phyloP scores from a whole-genome alignment of 2,113 vertebrate species.

The Apistogramma diplotaenia region DNA sequence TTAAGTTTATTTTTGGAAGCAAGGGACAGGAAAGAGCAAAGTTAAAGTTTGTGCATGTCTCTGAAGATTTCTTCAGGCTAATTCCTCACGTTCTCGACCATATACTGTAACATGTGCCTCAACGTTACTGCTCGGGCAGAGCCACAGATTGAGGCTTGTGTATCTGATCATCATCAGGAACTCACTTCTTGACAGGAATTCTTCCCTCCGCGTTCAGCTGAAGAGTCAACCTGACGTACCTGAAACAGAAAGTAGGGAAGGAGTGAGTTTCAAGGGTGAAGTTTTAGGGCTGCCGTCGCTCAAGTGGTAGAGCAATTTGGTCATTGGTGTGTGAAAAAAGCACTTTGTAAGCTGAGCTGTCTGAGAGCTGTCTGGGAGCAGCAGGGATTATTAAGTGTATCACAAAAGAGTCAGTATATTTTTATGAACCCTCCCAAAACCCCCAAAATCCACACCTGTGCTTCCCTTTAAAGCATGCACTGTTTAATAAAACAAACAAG shows the following conservation, averaged over 20 bases:
- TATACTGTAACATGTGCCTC: not conserved
- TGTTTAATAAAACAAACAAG: not conserved
- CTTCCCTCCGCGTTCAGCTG: slow-evolving; percentile 91
- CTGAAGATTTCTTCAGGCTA: slow-evolving; percentile 47
- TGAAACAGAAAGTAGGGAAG: slow-evolving; percentile 55
- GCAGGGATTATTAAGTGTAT: not conserved
- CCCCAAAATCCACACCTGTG: not conserved
- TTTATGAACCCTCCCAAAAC: not conserved
- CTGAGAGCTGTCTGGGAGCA: not conserved
- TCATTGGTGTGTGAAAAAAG: not conserved
- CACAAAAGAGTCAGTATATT: not conserved
- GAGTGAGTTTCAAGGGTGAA: not conserved
- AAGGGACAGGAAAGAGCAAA: slow-evolving; percentile 59
- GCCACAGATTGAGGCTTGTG: not conserved
- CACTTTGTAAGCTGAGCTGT: not conserved
- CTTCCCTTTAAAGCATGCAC: not conserved
- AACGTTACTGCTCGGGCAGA: not conserved
- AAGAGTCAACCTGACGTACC: slow-evolving; percentile 90
- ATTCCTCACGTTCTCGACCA: slow-evolving; percentile 30
- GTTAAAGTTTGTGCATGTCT: slow-evolving; percentile 55
- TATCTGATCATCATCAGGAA: not conserved
- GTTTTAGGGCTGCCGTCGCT: not conserved
- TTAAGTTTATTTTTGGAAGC: slow-evolving; percentile 67
- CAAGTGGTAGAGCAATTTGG: not conserved
- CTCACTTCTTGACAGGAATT: slow-evolving; percentile 97